phyloP scores from a whole-genome alignment of 2,888 invertebrate species.

The Oscheius myriophilus region DNA sequence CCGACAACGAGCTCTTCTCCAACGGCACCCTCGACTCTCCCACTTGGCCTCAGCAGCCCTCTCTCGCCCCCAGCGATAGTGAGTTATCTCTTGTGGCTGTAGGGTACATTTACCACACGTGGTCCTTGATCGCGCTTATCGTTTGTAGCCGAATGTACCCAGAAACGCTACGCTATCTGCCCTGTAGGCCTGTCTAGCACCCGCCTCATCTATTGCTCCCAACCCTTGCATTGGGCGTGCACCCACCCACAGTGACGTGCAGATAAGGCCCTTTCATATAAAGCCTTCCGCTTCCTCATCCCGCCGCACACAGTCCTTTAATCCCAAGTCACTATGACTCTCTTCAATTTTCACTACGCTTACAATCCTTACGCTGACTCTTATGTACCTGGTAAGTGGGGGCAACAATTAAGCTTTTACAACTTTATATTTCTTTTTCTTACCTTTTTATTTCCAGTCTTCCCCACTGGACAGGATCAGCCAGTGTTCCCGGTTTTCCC shows the following conservation, averaged over 20 bases:
- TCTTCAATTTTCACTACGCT: slow-evolving; percentile 5
- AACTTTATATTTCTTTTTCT: background rate
- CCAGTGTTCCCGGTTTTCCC: slow-evolving; percentile 16
- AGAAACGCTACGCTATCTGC: slow-evolving; percentile 1
- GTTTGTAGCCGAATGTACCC: slow-evolving; percentile 1
- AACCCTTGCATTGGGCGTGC: background rate
- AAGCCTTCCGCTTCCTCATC: background rate
- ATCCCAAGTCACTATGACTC: slow-evolving; percentile 3
- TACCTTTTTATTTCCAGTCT: slow-evolving; percentile 18
- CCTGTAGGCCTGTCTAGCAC: slow-evolving; percentile 13
- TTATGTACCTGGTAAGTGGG: slow-evolving; percentile 19
- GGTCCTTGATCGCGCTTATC: background rate
- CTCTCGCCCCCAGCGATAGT: slow-evolving; percentile 20
- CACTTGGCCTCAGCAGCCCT: slow-evolving; percentile 12
- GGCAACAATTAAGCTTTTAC: background rate
- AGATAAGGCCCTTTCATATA: slow-evolving; percentile 13
- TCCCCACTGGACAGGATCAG: slow-evolving; percentile 21
- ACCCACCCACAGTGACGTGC: slow-evolving; percentile 4
- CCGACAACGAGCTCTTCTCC: slow-evolving; percentile 19
- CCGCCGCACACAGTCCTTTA: background rate
- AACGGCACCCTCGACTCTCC: slow-evolving; percentile 20
- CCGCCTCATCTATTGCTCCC: slow-evolving; percentile 7
- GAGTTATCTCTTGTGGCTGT: background rate
- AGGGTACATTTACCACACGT: background rate
- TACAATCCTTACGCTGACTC: slow-evolving; percentile 23